Base-by-base conservation (phyloP, 2,113 vertebrate genomes). In the Sapajus apella region DNA sequence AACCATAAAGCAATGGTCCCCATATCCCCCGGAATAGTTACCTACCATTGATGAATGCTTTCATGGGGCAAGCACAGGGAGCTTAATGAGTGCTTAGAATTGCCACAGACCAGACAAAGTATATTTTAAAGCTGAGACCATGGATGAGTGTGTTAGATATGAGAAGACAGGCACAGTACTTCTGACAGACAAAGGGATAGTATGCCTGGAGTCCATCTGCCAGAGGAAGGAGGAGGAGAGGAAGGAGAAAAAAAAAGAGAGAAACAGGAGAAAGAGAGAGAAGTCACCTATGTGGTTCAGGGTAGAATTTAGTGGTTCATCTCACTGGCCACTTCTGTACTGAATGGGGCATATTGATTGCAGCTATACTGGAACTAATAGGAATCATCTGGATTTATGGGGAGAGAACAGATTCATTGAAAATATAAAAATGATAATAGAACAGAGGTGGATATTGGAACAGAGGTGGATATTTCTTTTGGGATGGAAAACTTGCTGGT, bases 401-500 rank as follows among this genome's bases (percentile, higher is more conserved):
- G 98, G 99, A 92, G 98, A 98, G 66, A 99, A 99, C 97, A 98
- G 98, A 56, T 99, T 99, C 52, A 99, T 99, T 61, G 95, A 99
- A 97, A 99, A 99, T 91, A 98, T 99, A 73, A 99, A 99, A 97
- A 99, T 99, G 16, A 18, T 18, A 35, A 68, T 68, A 16, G 66
- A 99, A 99, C 99, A 99, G 98, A 98, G 91, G 45, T 56, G 72
- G 45, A 4, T 23, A 13, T 99, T 99, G 32, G 66, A 99, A 99
- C 99, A 99, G 98, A 98, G 91, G 45, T 55, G 70, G 45, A 4
- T 23, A 13, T 99, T 99, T 97, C 99, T 99, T 99, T 43, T 99
- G 20, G 99, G 99, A 99, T 99, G 99, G 99, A 99, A 98, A 98
- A 30, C 93, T 0, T 99, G 99, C 91, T 99, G 99, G 99, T 99